These are phyloP conservation scores for Arctopsyche grandis DNA, from an alignment of 1,140 invertebrate species.

Conservation along the genomic window DNA sequence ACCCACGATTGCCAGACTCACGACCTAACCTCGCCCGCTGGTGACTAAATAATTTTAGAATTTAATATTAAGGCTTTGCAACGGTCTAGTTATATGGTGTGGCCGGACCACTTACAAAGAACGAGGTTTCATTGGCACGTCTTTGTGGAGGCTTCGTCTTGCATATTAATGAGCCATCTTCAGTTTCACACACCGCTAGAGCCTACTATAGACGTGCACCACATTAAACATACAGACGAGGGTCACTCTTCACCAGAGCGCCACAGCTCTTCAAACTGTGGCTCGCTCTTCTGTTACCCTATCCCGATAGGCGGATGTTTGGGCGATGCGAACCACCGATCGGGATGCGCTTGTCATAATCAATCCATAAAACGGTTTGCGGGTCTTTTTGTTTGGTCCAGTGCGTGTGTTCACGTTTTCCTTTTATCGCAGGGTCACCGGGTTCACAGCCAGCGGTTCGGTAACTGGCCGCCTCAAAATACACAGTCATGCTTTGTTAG, in stretches of 20 bases:
- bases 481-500: slow-evolving; percentile 38
- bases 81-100: not conserved
- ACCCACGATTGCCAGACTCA: no score
- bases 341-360: slow-evolving; percentile 42
- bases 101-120: slow-evolving; percentile 39
- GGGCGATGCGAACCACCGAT: not conserved
- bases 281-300: not conserved
- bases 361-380: slow-evolving; percentile 48
- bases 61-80: not conserved
- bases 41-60: no score
- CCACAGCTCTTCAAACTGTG: not conserved
- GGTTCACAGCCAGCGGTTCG: slow-evolving; percentile 46
- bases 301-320: not conserved
- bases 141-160: slow-evolving; percentile 42
- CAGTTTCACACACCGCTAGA: slow-evolving; percentile 42
- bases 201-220: slow-evolving; percentile 38
- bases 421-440: slow-evolving; percentile 42
- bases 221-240: slow-evolving; percentile 45
- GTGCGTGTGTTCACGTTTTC: slow-evolving; percentile 50
- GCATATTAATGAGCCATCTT: slow-evolving; percentile 49
- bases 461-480: slow-evolving; percentile 40
- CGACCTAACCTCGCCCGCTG: no score
- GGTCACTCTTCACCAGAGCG: slow-evolving; percentile 44
- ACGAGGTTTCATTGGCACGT: slow-evolving; percentile 45
- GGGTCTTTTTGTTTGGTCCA: slow-evolving; percentile 38